These are phyloP conservation scores for Odontophorus gujanensis DNA, from an alignment of 2,113 vertebrate genomes.

Conservation along the genomic window DNA sequence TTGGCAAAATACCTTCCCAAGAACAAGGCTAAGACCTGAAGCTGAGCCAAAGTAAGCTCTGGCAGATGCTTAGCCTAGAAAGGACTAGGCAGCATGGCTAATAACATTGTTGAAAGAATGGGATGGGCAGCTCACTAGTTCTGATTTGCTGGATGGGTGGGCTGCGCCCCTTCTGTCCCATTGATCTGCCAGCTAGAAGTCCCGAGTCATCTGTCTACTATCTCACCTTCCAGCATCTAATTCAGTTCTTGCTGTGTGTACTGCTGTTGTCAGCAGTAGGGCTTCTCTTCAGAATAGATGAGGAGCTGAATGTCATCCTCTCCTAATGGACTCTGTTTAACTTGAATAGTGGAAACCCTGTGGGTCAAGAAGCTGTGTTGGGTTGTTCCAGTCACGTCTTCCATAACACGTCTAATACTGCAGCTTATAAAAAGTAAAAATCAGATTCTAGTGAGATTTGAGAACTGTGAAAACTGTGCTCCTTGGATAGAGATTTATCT, in stretches of 20 bases:
- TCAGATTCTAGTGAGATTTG: neutral
- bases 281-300: neutral
- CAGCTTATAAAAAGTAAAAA: neutral
- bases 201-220: neutral
- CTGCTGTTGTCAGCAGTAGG: neutral
- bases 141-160: conserved; percentile 2
- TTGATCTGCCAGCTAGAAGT: neutral
- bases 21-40: conserved; percentile 32
- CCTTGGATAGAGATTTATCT: neutral
- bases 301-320: neutral
- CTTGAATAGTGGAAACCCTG: neutral
- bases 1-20: conserved; percentile 57
- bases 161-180: neutral
- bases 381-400: neutral
- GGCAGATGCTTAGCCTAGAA: conserved; percentile 61
- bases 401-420: neutral
- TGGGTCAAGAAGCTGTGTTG: neutral
- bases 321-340: neutral
- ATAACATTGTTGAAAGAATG: neutral
- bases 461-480: neutral
- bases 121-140: conserved; percentile 10
- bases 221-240: neutral
- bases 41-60: conserved; percentile 59
- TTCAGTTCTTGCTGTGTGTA: neutral
- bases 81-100: conserved; percentile 4